Evolutionary conservation across 2,113 vertebrate species (phyloP), one percentile per base, ranked within the genome.

Genomic region (Scatophagus argus): DNA sequence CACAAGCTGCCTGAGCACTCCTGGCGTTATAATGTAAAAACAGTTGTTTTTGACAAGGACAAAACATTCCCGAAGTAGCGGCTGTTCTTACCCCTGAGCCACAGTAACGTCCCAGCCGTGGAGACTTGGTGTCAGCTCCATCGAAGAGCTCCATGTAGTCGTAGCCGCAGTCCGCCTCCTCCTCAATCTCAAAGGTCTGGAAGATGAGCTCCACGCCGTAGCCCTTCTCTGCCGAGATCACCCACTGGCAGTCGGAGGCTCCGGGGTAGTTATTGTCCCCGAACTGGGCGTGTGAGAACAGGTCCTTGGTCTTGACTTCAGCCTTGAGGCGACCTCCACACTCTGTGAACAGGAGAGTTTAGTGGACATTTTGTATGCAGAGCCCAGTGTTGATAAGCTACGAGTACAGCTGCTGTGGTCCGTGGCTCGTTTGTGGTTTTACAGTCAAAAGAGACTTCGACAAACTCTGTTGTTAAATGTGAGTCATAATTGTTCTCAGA

Each of bases 131-230:
- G 36, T 97, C 96, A 0, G 96, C 96, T 19, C 98, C 98, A 0
- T 99, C 98, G 0, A 97, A 99, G 51, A 99, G 93, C 93, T 99
- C 98, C 95, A 99, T 96, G 92, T 98, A 98, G 90, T 99, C 98
- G 0, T 99, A 99, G 27, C 97, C 97, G 0, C 98, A 99, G 91
- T 98, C 97, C 0, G 96, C 95, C 83, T 99, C 98, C 84, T 99
- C 97, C 87, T 99, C 98, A 1, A 98, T 96, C 94, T 99, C 98
- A 0, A 99, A 99, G 39, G 96, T 98, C 93, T 97, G 97, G 94
- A 99, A 99, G 84, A 97, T 96, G 82, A 99, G 95, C 93, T 98
- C 97, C 87, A 99, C 97, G 0, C 98, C 97, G 0, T 97, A 99
- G 41, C 97, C 96, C 25, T 98, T 97, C 92, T 99, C 97, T 0